Evolutionary conservation across 2,888 invertebrate species (phyloP).

Genomic region (Pseudolycoriella hygida): DNA sequence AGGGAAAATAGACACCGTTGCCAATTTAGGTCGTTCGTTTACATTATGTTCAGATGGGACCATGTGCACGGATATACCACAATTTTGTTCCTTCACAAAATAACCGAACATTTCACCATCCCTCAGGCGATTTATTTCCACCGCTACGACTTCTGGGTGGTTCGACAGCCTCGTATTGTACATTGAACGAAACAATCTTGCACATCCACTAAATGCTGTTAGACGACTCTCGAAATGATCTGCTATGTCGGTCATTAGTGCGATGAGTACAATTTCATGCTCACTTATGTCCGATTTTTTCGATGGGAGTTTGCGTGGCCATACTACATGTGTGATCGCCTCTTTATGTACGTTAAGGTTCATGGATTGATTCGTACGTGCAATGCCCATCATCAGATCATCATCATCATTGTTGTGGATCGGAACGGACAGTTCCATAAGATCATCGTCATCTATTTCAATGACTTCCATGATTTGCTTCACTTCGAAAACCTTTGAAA

Average conservation of each 20-base stretch:
- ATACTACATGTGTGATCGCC: conserved; percentile 19
- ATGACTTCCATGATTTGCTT: no score
- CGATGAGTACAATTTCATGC: conserved; percentile 18
- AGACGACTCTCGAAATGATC: neutral
- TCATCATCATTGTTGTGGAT: no score
- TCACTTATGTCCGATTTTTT: conserved; percentile 21
- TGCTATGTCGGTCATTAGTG: neutral
- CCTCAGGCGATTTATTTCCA: neutral
- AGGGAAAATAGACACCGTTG: neutral
- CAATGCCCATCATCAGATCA: no score
- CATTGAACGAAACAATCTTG: no score
- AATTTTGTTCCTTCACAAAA: neutral
- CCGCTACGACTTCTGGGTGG: neutral
- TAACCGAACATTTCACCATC: neutral
- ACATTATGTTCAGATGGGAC: neutral
- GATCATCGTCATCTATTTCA: no score
- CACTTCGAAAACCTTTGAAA: no score
- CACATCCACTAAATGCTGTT: neutral
- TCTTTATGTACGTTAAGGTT: conserved; percentile 16
- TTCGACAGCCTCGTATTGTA: neutral
- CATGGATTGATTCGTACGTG: no score
- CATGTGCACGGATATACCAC: neutral
- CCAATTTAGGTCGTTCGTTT: neutral
- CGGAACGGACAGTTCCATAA: no score
- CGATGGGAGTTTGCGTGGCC: conserved; percentile 14